Percentiles rank a stretch among this genome's conserved stretches.
These are phyloP conservation scores for Pyrocoelia pectoralis DNA, from an alignment of 2,888 invertebrate genomes.

Conservation along the genomic window DNA sequence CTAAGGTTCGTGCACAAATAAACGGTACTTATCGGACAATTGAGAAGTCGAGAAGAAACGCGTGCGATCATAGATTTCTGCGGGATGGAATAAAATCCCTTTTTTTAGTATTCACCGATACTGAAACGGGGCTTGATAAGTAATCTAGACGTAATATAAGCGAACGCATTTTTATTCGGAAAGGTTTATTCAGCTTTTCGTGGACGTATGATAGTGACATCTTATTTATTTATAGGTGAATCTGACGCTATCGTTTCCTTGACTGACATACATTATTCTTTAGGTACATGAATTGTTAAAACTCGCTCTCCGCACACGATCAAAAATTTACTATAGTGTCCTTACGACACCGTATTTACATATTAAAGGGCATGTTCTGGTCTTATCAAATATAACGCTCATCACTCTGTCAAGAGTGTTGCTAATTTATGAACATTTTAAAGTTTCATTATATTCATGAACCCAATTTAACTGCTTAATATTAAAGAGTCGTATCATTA, in stretches of 20 bases:
- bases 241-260: not conserved
- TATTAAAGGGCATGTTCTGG: too few species aligned
- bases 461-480: too few species aligned
- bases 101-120: not conserved
- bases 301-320: not conserved
- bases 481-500: too few species aligned
- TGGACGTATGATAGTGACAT: not conserved
- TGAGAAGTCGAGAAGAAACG: too few species aligned
- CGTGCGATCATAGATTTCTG: not conserved
- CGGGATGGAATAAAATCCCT: not conserved
- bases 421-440: too few species aligned
- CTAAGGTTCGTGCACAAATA: too few species aligned
- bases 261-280: conserved; percentile 5
- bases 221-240: conserved; percentile 9
- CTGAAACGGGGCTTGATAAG: not conserved
- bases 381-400: too few species aligned
- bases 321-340: not conserved
- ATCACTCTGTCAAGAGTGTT: too few species aligned
- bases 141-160: conserved; percentile 1
- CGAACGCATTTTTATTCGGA: conserved; percentile 2
- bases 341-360: not conserved
- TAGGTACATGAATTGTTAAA: not conserved
- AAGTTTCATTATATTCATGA: too few species aligned
- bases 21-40: not conserved
- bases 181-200: conserved; percentile 5